These are phyloP conservation scores for Cyclina sinensis DNA, from an alignment of 1,140 invertebrate species.

Conservation along the genomic window DNA sequence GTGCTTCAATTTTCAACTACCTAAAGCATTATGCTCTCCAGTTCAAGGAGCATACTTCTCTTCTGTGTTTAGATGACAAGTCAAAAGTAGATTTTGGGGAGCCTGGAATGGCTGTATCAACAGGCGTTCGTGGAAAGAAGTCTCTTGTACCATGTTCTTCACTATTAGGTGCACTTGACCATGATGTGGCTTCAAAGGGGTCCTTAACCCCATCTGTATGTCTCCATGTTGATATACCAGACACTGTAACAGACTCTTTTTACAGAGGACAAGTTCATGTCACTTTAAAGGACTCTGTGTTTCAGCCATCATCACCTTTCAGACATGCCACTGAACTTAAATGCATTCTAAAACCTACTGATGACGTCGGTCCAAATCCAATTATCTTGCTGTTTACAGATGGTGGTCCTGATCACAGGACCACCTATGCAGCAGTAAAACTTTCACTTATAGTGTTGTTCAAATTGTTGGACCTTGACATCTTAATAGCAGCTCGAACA, in stretches of 20 bases:
- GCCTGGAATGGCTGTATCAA: constrained; percentile 65
- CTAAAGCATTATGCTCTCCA: constrained; percentile 67
- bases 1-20: constrained; percentile 69
- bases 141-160: constrained; percentile 48
- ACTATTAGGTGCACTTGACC: constrained; percentile 51
- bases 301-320: constrained; percentile 53
- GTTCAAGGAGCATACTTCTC: background rate
- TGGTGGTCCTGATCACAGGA: constrained; percentile 68
- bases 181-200: constrained; percentile 67
- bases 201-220: constrained; percentile 57
- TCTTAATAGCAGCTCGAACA: constrained; percentile 66
- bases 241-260: constrained; percentile 53
- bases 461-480: constrained; percentile 55
- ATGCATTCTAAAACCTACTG: background rate
- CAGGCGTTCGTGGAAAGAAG: constrained; percentile 68
- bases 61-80: constrained; percentile 72
- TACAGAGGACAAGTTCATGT: constrained; percentile 61
- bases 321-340: constrained; percentile 53
- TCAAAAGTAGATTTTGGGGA: too few species aligned
- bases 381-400: constrained; percentile 53
- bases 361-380: constrained; percentile 11
- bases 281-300: constrained; percentile 62
- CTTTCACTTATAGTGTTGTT: constrained; percentile 64
- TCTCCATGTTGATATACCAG: constrained; percentile 60
- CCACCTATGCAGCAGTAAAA: constrained; percentile 65